Percentiles rank a stretch among this genome's conserved stretches.
Conservation (phyloP, 2,113 vertebrate genomes). For the Rhinoptilus africanus region DNA sequence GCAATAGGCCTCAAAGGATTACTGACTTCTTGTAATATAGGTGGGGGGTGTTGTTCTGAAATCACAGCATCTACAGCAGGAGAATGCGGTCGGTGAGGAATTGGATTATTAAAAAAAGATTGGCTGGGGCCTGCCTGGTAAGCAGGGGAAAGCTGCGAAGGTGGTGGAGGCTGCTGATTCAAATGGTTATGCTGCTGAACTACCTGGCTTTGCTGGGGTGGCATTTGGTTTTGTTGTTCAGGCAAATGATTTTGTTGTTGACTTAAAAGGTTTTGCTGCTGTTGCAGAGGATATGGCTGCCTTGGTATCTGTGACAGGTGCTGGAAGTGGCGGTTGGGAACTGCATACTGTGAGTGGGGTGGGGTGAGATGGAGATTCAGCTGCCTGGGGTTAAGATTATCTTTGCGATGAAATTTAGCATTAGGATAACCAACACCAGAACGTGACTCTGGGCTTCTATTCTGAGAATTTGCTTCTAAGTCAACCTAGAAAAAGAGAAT, state of each 20-base stretch:
- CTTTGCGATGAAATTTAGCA: slow-evolving; percentile 90
- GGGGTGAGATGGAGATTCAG: slow-evolving; percentile 89
- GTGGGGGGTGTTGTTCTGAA: slow-evolving; percentile 75
- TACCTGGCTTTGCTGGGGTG: slow-evolving; percentile 79
- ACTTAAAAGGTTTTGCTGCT: slow-evolving; percentile 73
- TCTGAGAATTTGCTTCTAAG: slow-evolving; percentile 82
- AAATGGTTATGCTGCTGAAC: slow-evolving; percentile 79
- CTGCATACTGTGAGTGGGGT: slow-evolving; percentile 83
- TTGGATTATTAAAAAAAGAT: slow-evolving; percentile 85
- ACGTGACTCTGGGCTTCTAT: slow-evolving; percentile 88
- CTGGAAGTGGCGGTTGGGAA: slow-evolving; percentile 79
- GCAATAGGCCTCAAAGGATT: slow-evolving; percentile 83
- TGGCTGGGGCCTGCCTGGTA: slow-evolving; percentile 80
- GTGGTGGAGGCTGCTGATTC: slow-evolving; percentile 70
- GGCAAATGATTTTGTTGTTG: slow-evolving; percentile 77
- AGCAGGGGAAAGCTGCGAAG: slow-evolving; percentile 84
- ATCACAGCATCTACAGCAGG: slow-evolving; percentile 84
- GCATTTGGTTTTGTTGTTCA: slow-evolving; percentile 74
- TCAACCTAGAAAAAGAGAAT: slow-evolving; percentile 78
- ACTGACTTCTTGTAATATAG: slow-evolving; percentile 81
- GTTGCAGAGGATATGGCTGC: slow-evolving; percentile 84
- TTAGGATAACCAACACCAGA: slow-evolving; percentile 79
- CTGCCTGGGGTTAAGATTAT: slow-evolving; percentile 85
- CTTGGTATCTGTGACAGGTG: slow-evolving; percentile 85
- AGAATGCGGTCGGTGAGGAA: slow-evolving; percentile 87